A percentile compares a stretch with the other conserved stretches of the same genome.
These are phyloP conservation scores for Mohoua ochrocephala DNA, from an alignment of 2,113 vertebrate species.

Conservation along the genomic window DNA sequence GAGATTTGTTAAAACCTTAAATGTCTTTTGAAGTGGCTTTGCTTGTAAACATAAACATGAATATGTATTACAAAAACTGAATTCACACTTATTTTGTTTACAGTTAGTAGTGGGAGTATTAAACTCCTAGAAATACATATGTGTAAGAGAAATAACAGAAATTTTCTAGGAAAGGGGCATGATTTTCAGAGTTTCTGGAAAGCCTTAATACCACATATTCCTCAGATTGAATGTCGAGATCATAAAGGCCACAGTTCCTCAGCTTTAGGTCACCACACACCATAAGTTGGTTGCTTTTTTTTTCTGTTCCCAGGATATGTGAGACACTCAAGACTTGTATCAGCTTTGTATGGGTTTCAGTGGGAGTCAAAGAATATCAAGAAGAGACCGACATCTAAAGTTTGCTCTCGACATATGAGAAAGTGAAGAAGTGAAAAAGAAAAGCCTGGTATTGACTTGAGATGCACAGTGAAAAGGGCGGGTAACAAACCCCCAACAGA, in stretches of 20 bases:
- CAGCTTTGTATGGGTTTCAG: background rate
- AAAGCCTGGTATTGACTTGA: background rate
- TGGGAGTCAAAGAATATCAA: background rate
- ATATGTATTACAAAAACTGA: background rate
- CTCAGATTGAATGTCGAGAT: background rate
- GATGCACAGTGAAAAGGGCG: background rate
- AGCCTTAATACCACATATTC: background rate
- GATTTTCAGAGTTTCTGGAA: background rate
- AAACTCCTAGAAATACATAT: background rate
- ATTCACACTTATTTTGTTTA: background rate
- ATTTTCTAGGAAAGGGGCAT: background rate
- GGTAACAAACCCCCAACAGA: background rate
- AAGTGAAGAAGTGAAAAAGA: background rate
- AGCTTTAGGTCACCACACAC: background rate
- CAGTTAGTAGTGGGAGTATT: background rate
- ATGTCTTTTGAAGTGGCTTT: background rate
- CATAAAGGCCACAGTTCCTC: background rate
- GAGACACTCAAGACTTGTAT: background rate
- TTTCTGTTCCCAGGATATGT: background rate
- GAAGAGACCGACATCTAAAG: background rate
- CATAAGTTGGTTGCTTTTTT: rapidly evolving
- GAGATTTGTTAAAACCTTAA: background rate
- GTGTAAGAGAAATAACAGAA: background rate
- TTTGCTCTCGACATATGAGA: background rate
- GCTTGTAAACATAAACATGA: background rate